A percentile compares a stretch with the other conserved stretches of the same genome.
Evolutionary conservation across 1,140 invertebrate species (phyloP).

Genomic region (Drosophila sproati): DNA sequence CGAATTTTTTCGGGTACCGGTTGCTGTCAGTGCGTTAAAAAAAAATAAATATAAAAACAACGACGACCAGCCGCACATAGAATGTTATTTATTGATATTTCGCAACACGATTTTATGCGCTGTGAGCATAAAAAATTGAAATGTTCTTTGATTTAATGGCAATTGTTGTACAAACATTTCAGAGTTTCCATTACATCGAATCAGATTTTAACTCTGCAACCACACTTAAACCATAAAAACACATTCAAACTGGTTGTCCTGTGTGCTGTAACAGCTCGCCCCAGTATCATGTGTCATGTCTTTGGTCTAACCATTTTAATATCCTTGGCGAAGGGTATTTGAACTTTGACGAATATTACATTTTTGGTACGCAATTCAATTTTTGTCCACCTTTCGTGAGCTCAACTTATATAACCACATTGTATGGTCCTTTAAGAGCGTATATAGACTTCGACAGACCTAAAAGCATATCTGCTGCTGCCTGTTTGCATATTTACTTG

Average conservation of each 20-base stretch:
- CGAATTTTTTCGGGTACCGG: slow-evolving; percentile 2
- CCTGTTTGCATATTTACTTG: slow-evolving; percentile 36
- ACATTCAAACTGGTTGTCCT: background rate
- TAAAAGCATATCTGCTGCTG: background rate
- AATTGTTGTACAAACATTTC: slow-evolving; percentile 48
- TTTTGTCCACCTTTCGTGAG: no score
- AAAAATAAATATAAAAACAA: slow-evolving; percentile 21
- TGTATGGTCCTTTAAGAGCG: no score
- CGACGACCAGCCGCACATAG: slow-evolving; percentile 34
- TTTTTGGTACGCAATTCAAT: no score
- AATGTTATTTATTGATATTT: slow-evolving; percentile 72
- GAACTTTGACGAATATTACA: no score
- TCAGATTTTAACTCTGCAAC: slow-evolving; percentile 70
- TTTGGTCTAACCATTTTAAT: no score
- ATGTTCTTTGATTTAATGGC: slow-evolving; percentile 62
- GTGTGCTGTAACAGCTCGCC: background rate
- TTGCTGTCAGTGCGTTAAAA: slow-evolving; percentile 13
- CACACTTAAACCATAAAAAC: background rate
- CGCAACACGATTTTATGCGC: slow-evolving; percentile 25
- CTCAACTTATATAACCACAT: no score
- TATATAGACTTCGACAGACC: no score
- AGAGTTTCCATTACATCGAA: slow-evolving; percentile 49
- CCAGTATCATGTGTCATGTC: background rate
- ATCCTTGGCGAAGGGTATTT: no score
- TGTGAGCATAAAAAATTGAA: slow-evolving; percentile 50